Evolutionary conservation across 2,888 invertebrate species (phyloP), one percentile per base, ranked within the genome.

Genomic region (Polietes domitor): DNA sequence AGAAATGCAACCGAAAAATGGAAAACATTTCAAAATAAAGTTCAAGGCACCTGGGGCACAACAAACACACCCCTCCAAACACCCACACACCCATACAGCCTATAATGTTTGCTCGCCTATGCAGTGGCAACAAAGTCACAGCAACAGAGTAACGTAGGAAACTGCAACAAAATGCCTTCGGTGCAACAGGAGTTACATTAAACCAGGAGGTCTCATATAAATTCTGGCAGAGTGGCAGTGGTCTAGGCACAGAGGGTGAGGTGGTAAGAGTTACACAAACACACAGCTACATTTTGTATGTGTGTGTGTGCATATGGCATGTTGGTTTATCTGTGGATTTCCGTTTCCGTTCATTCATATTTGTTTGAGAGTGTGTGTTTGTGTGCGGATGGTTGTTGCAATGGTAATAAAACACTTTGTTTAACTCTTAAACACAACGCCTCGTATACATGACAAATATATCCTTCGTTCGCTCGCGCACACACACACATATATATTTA

Each of bases 341-440:
- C 55, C 71, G 77, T 80, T 72, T 83, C 77, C 80, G 68, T 43
- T 68, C 15, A 24, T 24, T 68, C 68, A 43, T 68, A 68, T 68
- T 68, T 68, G 68, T 43, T 43, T 43, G 12, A 21, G 55, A 6
- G 24, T 5, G 26, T 28, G 24, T 61, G 24, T 61, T 15, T 61
- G n/a, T 32, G n/a, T n/a, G 10, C 2, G 9, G 41, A 2, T 26
- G 61, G 28, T n/a, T 61, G 61, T 28, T 77, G 70, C 32, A 41
- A 73, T 43, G 77, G 77, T 70, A 80, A 83, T 83, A 80, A 83
- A 83, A 77, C 77, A 80, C 80, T 80, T 83, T 83, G 55, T 80
- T 83, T 71, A 80, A 80, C 80, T 71, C 83, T 71, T 68, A 41
- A 19, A 65, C 21, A 65, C 37, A 65, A 37, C 6, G 19, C 19